Base-by-base conservation (phyloP, 2,113 vertebrate genomes). In the Microcebus jonahi region DNA sequence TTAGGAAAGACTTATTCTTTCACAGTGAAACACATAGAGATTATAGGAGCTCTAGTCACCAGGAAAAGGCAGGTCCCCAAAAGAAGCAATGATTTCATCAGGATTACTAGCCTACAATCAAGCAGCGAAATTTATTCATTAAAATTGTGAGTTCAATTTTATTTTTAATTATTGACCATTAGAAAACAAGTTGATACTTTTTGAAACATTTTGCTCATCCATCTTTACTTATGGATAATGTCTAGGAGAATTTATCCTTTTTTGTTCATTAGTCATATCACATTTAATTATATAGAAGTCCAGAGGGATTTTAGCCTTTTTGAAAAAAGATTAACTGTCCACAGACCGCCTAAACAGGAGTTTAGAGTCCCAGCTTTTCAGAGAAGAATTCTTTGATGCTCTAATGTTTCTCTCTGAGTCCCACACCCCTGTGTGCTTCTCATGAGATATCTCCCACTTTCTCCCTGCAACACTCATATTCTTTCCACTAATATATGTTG, bases 211-310 rank as follows among this genome's bases (percentile, higher is more conserved):
- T 84, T 82, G 21, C 0, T 73, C 87, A 65, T 55, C 50, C 70
- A 81, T 42, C 89, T 92, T 94, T 27, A 76, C 9, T 84, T 71
- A 21, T 77, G 9, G 15, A 57, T 63, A 4, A 3, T n/a, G 45
- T 50, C 8, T 80, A 92, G 53, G 8, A 82, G 8, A 48, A 91
- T 90, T 34, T 79, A 42, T 67, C 14, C 6, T 73, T 73, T 92
- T 34, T 50, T 34, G 27, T 31, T 59, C 14, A 79, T 42, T 83
- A 86, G 31, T 57, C 14, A 93, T 91, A 61, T 20, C 5, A 34
- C 71, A 11, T 45, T 90, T 93, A 96, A 89, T 95, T 87, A 92
- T 79, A 82, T 91, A 75, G 48, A 84, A 71, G 21, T 88, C 27
- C 8, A 84, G 76, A 65, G 31, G 3, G 31, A 76, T 83, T 1